Conservation (phyloP, 2,113 vertebrate genomes). For the Galeopterus variegatus region DNA sequence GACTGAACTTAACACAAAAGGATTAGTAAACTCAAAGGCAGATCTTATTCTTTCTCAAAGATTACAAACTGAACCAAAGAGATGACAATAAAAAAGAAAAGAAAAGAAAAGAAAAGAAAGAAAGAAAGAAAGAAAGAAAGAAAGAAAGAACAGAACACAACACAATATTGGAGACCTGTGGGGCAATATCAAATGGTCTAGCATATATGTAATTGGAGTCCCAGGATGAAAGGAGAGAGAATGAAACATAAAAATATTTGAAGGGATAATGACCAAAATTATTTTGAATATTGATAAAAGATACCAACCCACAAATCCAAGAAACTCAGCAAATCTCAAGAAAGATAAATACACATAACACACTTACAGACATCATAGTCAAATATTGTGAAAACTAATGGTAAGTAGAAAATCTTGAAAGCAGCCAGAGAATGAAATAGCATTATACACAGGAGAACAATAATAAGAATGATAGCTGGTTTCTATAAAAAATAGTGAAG, state of each 20-base stretch:
- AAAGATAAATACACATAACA: not conserved
- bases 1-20: not conserved
- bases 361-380: not conserved
- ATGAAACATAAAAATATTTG: not conserved
- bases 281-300: not conserved
- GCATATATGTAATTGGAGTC: not conserved
- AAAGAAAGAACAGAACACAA: not conserved
- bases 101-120: no score
- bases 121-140: not conserved
- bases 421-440: not conserved
- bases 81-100: not conserved
- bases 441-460: not conserved
- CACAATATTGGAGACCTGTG: not conserved
- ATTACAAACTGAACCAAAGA: slow-evolving; percentile 5
- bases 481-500: slow-evolving; percentile 45
- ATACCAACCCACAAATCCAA: not conserved
- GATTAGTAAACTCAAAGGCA: not conserved
- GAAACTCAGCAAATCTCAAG: not conserved
- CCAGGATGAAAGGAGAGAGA: not conserved
- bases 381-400: not conserved
- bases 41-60: not conserved
- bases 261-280: not conserved
- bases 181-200: not conserved
- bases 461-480: not conserved
- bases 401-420: slow-evolving; percentile 37